Base-by-base conservation (phyloP, 2,888 invertebrate species). In the Sminthurinus aureus region DNA sequence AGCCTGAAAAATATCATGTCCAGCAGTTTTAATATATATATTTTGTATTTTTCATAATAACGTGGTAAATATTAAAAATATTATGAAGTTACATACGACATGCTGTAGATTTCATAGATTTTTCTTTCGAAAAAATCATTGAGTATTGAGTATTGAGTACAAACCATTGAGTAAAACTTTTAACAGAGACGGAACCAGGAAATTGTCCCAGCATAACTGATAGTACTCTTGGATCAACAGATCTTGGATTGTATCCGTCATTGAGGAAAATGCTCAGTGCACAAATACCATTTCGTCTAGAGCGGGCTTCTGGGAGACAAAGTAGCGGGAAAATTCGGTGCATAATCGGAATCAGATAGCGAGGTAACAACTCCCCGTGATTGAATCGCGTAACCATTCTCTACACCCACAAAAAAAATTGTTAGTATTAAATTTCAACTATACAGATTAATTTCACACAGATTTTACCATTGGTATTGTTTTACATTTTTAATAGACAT, bases 241-340 rank as follows among this genome's bases (percentile, higher is more conserved):
- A 73, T 20, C 71, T 18, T 20, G 82, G 82, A 69, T 80, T 71
- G 38, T 79, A 79, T 1, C 84, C 84, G 73, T 78, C 84, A n/a
- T 79, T 50, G 6, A 82, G n/a, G 26, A 51, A 82, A 50, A 82
- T 20, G 22, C 73, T 73, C 4, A 73, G 22, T 0, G 66, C 22
- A 26, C 84, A 84, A n/a, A 82, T 0, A n/a, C 84, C 84, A 52
- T 69, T 73, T 51, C n/a, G 26, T 6, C 73, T 22, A 15, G 74
- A 15, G 8, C 51, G 24, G 9, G 82, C 82, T 76, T 84, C 84
- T 9, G 73, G 82, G 18, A 71, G 20, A 64, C 84, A 84, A 22
- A 84, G 26, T 0, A 71, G 8, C 0, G 84, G 84, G 15, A 73
- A 22, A 4, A 82, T 4, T 71, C 51, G 64, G 22, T 64, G 79